These are phyloP conservation scores for Gymnothorax javanicus DNA, from an alignment of 2,797 vertebrate genomes.

Conservation along the genomic window DNA sequence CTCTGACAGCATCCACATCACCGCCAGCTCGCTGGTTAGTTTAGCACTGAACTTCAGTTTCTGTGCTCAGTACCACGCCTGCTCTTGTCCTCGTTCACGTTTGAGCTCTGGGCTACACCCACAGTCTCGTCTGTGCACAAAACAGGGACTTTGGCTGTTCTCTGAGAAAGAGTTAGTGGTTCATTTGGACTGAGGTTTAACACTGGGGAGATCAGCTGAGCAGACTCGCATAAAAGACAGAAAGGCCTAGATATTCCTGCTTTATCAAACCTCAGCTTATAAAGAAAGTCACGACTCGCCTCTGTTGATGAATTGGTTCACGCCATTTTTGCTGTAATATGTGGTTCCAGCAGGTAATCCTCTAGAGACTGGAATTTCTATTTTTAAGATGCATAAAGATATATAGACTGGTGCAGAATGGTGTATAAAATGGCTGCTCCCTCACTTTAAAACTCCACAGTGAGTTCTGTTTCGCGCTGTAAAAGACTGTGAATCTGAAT, in stretches of 20 bases:
- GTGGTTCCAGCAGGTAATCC: background rate
- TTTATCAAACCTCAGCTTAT: background rate
- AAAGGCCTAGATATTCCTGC: background rate
- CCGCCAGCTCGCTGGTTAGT: background rate
- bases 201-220: background rate
- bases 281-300: background rate
- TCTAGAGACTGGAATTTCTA: background rate
- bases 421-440: background rate
- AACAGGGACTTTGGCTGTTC: background rate
- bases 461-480: background rate
- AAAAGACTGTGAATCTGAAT: background rate
- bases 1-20: background rate
- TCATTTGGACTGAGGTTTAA: background rate
- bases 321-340: background rate
- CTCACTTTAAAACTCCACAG: background rate
- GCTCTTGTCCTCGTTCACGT: background rate
- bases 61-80: background rate
- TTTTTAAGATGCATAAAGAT: background rate
- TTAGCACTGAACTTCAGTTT: background rate
- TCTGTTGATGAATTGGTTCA: background rate
- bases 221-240: background rate
- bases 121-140: background rate
- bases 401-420: background rate
- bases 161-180: background rate
- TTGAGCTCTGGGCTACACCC: background rate